Base-by-base conservation (phyloP, 1,140 invertebrate species). In the Nasonia longicornis region DNA sequence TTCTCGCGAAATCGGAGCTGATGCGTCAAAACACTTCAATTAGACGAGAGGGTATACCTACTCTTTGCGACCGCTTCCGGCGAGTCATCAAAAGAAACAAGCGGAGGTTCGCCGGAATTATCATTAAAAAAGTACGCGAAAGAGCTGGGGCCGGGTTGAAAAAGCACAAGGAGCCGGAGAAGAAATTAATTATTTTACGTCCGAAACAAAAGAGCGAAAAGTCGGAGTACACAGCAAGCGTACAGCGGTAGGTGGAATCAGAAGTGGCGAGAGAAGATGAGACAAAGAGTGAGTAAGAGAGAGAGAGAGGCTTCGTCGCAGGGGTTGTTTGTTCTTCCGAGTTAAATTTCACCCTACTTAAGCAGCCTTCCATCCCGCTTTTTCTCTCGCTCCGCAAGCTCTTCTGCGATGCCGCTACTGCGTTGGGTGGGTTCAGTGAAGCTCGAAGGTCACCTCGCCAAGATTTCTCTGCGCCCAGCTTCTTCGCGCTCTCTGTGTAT, bases 331-430 rank as follows among this genome's bases (percentile, higher is more conserved):
- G 48, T 70, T 70, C 29, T 66, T 77, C 71, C 67, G 79, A 79
- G 71, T 79, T 83, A 74, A 77, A 81, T 83, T 81, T 83, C 71
- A 81, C 80, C 78, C 79, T 63, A 76, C 82, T 83, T 83, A 78
- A 75, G 16, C 69, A 31, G 48, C 26, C 16, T 26, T 64, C 6
- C n/a, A 22, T 77, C 16, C 45, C 35, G 16, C 31, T 63, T 38
- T 52, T 42, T 69, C 64, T 35, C 26, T 66, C 63, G 66, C 38
- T 64, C 14, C 10, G 52, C 6, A 7, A 16, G 38, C 69, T 67
- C 31, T 72, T n/a, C 42, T 35, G 29, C 16, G 31, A 35, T 45
- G 52, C 6, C 42, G 20, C 16, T 58, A 58, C 52, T 20, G 20
- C 52, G 31, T 6, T 35, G 31, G 31, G 31, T 58, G 52, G 48